These are phyloP conservation scores for Geodia barretti DNA, from an alignment of 37 sponge, comb jelly and placozoan genomes.

Conservation along the genomic window DNA sequence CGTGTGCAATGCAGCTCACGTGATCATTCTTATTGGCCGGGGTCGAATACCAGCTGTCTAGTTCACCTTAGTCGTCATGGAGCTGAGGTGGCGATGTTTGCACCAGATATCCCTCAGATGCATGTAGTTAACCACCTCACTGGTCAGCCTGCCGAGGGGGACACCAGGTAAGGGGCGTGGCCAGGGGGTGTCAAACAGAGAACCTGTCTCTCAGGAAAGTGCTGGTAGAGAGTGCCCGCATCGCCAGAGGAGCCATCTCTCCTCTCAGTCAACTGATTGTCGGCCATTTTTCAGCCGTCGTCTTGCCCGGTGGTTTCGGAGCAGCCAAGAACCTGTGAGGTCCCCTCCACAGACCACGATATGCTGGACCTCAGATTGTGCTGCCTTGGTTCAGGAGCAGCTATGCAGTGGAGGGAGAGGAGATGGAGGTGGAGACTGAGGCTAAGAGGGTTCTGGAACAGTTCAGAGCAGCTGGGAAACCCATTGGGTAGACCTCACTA, in stretches of 20 bases:
- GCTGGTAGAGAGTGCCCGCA: slow-evolving; percentile 87
- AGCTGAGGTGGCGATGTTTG: slow-evolving; percentile 74
- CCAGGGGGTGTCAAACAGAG: not conserved
- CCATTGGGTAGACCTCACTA: no score
- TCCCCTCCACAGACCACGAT: not conserved
- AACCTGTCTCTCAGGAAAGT: slow-evolving; percentile 68
- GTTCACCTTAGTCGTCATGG: slow-evolving; percentile 74
- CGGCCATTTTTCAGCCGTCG: slow-evolving; percentile 60
- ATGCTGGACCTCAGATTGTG: no score
- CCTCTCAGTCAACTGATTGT: slow-evolving; percentile 55
- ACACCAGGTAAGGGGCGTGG: slow-evolving; percentile 42
- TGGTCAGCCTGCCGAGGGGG: slow-evolving; percentile 51
- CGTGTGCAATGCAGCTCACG: not conserved
- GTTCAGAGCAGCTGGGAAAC: slow-evolving; percentile 74
- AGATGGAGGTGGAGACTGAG: slow-evolving; percentile 57
- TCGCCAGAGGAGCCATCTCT: slow-evolving; percentile 80
- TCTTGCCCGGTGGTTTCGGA: slow-evolving; percentile 94
- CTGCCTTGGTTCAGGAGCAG: slow-evolving; percentile 28
- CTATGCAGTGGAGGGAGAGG: slow-evolving; percentile 73
- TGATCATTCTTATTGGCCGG: not conserved
- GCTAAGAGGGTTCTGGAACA: slow-evolving; percentile 69
- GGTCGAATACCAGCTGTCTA: slow-evolving; percentile 9
- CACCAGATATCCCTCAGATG: slow-evolving; percentile 83
- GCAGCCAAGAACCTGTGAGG: slow-evolving; percentile 92
- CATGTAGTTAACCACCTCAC: slow-evolving; percentile 83